Base-by-base conservation (phyloP, 2,113 vertebrate genomes). In the Dinomys branickii region DNA sequence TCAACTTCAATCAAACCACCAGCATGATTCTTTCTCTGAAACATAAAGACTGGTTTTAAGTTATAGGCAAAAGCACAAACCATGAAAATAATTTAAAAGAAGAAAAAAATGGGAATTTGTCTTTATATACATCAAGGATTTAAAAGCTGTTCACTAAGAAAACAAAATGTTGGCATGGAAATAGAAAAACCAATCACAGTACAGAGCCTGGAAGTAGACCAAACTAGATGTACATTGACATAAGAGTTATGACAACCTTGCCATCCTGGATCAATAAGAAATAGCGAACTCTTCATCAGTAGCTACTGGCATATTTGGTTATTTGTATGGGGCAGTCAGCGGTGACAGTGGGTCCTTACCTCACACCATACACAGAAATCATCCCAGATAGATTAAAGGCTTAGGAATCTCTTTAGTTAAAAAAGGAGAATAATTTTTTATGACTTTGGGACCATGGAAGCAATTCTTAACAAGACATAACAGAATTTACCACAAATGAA, bases 51-150 rank as follows among this genome's bases (percentile, higher is more conserved):
- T 65, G 30, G 84, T 65, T 75, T 28, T 90, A 78, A 77, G 75
- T 85, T 77, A 24, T 30, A 91, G 38, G 7, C 38, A 4, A 13
- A 80, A 69, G 61, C 80, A 4, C 17, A 86, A 86, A 90, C 80
- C 61, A 41, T 28, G 19, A 91, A 69, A 63, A 59, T 44, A 86
- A 52, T 85, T 71, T n/a, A 93, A 59, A 69, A 33, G 19, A 90
- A 69, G 26, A 89, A 89, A 30, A 56, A 73, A 88, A 80, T 41
- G 47, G 1, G 35, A 33, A 22, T 3, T 17, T 85, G 6, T 73
- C 71, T 93, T 93, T 85, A 56, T 61, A 80, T 19, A 93, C 44
- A 86, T n/a, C 54, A 54, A 75, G 69, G 65, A 63, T 92, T 75
- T 59, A 30, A 59, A 84, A 44, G 24, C n/a, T 41, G 61, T 59